Conservation (phyloP, 2,797 vertebrate genomes). For the Muscicapa striata region DNA sequence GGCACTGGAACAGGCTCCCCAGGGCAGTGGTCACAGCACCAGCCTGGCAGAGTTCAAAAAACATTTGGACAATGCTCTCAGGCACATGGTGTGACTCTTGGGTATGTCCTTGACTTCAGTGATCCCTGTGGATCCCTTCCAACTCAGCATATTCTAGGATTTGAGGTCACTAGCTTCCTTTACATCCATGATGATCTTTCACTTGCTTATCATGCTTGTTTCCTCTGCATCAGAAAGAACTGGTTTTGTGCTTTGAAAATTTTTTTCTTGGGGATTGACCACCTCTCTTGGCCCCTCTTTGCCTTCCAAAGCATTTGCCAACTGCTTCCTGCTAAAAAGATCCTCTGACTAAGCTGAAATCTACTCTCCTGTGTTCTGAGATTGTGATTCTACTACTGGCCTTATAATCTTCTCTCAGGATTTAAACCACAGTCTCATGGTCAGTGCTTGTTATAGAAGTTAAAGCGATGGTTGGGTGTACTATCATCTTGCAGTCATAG, state of each 20-base stretch:
- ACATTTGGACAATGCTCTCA: not conserved
- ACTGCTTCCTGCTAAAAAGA: not conserved
- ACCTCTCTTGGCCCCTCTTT: not conserved
- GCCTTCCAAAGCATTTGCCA: not conserved
- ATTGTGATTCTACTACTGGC: not conserved
- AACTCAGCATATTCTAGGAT: not conserved
- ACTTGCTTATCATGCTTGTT: not conserved
- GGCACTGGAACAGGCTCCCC: not conserved
- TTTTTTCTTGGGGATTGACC: not conserved
- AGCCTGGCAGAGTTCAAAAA: not conserved
- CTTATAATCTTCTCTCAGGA: not conserved
- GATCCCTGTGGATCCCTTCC: not conserved
- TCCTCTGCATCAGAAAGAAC: not conserved
- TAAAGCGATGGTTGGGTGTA: slow-evolving; percentile 10
- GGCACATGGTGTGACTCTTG: not conserved
- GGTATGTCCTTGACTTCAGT: not conserved
- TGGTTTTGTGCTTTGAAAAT: not conserved
- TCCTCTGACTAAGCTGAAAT: not conserved
- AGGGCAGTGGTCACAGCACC: no score
- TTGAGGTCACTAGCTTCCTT: not conserved
- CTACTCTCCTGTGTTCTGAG: not conserved
- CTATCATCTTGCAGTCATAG: not conserved
- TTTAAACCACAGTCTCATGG: not conserved
- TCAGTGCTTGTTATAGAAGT: not conserved
- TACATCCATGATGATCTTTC: not conserved